These are phyloP conservation scores for Alethe castanea DNA, from an alignment of 2,113 vertebrate species.

Conservation along the genomic window DNA sequence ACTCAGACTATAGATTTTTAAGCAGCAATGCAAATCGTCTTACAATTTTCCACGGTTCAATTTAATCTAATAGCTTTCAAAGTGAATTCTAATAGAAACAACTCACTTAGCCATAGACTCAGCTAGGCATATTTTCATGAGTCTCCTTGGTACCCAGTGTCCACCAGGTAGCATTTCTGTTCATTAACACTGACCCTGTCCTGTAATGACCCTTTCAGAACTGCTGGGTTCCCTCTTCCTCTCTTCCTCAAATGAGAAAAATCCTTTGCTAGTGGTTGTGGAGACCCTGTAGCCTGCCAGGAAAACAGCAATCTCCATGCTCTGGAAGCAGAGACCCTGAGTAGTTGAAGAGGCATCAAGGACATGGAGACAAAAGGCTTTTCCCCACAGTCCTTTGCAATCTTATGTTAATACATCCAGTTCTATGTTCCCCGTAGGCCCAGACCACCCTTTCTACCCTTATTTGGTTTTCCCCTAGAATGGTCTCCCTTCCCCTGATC, in stretches of 20 bases:
- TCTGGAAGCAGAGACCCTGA: too few relatives aligned
- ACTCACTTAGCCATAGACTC: not conserved
- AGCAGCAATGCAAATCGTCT: not conserved
- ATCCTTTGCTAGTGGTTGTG: not conserved
- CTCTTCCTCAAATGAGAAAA: not conserved
- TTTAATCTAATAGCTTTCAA: not conserved
- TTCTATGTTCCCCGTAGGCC: too few relatives aligned
- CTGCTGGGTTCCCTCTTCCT: not conserved
- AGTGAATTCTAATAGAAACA: not conserved
- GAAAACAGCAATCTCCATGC: too few relatives aligned
- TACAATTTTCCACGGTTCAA: not conserved
- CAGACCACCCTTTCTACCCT: too few relatives aligned
- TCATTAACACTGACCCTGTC: not conserved
- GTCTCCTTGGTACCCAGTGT: not conserved
- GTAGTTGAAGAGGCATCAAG: too few relatives aligned
- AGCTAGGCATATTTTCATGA: not conserved
- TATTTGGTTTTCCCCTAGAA: too few relatives aligned
- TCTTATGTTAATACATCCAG: too few relatives aligned
- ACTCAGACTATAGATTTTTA: not conserved
- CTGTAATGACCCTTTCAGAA: not conserved
- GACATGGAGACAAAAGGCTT: too few relatives aligned
- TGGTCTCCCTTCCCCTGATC: too few relatives aligned
- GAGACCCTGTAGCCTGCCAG: too few relatives aligned
- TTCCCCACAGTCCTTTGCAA: too few relatives aligned
- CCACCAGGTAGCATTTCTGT: not conserved